Evolutionary conservation across 2,797 vertebrate species (phyloP), one percentile per base, ranked within the genome.

Genomic region (Yasuhikotakia modesta): DNA sequence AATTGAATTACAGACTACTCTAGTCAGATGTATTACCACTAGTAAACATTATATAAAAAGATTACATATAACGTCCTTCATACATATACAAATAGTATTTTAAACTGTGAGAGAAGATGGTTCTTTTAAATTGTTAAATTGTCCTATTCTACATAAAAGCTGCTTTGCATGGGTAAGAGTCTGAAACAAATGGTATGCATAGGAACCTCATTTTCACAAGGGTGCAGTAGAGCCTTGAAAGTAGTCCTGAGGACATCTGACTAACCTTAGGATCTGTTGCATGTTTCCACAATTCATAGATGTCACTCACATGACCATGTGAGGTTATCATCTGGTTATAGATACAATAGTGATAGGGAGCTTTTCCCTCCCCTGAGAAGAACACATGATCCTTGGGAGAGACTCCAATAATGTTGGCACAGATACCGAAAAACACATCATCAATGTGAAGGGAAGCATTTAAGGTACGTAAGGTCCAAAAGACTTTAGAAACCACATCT

Each of bases 391-490:
- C 81, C 67, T 95, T 95, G 13, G 97, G 97, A 27, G 93, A 91
- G 69, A 99, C 87, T 55, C 94, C 94, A 35, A 95, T 85, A 57
- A 94, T 93, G 17, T 92, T 96, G 85, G 94, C 98, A 78, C 96
- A 99, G 80, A 99, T 93, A 82, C 97, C 98, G 95, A 99, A 97
- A 88, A 99, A 99, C 86, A 98, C 98, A 30, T 99, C 97, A 2
- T 99, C 98, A 68, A 99, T 99, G 87, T 98, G 94, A 70, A 99
- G 85, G 13, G 95, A 96, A 27, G 95, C 93, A 13, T 98, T 98
- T 55, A 99, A 90, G 19, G 93, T 96, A 85, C 95, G 86, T 0
- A 94, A 95, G 53, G 95, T 96, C 30, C 92, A 89, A 50, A 97
- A 95, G 84, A 98, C 89, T 91, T 94, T 97, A 78, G 93, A 90